Base-by-base conservation (phyloP, 2,888 invertebrate species). In the Campaea margaritaria region DNA sequence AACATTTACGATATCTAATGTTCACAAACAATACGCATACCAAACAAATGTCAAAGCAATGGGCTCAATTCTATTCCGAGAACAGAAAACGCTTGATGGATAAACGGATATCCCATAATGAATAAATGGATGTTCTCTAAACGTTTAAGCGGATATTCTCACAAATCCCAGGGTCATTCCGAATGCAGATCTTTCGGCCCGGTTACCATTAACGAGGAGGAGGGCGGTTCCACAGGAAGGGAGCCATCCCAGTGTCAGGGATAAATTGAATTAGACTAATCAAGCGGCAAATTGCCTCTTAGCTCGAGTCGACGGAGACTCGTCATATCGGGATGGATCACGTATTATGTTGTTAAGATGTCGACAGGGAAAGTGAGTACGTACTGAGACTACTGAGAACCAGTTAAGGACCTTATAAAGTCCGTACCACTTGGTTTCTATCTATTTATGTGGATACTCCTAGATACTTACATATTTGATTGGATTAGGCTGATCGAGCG, bases 181-280 rank as follows among this genome's bases (percentile, higher is more conserved):
- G 64, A 72, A 67, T 65, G 68, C 70, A 73, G 71, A 74, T 64
- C 75, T 81, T 85, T 79, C 78, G 75, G 78, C 75, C 62, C 79
- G 79, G 80, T 86, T 82, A 78, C 78, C 77, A 76, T 75, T 86
- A 87, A 87, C 86, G 82, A 87, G 81, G 64, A 80, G 78, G 82
- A 81, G 81, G 79, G 78, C 76, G 78, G 82, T 81, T 85, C 81
- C 82, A 81, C 87, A 86, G 91, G 91, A 91, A 89, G 85, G 72
- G 70, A 74, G 72, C 82, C 81, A 87, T 89, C 88, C 82, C 83
- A 82, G 76, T 86, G 87, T 86, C 82, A 83, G 73, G 81, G 85
- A 83, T 86, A 84, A 83, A 88, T 89, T 90, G 89, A 88, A 87
- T 86, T 83, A 89, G 87, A 86, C 85, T 87, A 87, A 90, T 90